Evolutionary conservation across 1,140 invertebrate genomes (phyloP).

Genomic region (Drosophila arizonae): DNA sequence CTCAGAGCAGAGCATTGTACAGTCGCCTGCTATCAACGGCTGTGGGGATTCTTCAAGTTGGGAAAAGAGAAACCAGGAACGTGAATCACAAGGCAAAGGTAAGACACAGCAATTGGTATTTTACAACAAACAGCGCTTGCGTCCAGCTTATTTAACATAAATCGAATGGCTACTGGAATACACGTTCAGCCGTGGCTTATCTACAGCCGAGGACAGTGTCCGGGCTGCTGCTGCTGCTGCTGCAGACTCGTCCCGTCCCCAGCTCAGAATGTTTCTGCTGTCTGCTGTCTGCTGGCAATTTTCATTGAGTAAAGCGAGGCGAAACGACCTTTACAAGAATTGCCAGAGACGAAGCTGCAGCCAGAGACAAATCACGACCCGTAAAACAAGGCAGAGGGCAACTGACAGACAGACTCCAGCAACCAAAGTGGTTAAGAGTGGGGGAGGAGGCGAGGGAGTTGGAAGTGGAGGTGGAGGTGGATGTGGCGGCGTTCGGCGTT

Average conservation of each 20-base stretch:
- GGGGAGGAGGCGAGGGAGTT: background rate
- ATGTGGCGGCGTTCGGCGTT: no score
- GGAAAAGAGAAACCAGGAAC: slow-evolving; percentile 11
- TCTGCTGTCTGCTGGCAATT: slow-evolving; percentile 33
- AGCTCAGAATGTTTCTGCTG: slow-evolving; percentile 13
- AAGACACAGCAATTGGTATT: slow-evolving; percentile 67
- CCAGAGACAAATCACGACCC: slow-evolving; percentile 70
- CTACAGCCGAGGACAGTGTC: slow-evolving; percentile 10
- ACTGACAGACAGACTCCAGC: slow-evolving; percentile 35
- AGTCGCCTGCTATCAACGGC: background rate
- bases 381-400: slow-evolving; percentile 41
- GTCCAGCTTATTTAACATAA: slow-evolving; percentile 79
- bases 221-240: background rate
- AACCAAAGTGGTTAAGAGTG: background rate
- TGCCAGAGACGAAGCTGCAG: slow-evolving; percentile 14
- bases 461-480: background rate
- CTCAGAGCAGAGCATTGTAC: background rate
- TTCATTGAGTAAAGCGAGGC: slow-evolving; percentile 70
- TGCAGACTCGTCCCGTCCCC: background rate
- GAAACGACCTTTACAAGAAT: slow-evolving; percentile 74
- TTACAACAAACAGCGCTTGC: slow-evolving; percentile 75
- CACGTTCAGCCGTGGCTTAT: slow-evolving; percentile 42
- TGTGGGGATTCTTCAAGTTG: background rate
- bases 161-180: slow-evolving; percentile 80
- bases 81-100: slow-evolving; percentile 60